Base-by-base conservation (phyloP, 2,888 invertebrate genomes). In the Sepioteuthis lessoniana region DNA sequence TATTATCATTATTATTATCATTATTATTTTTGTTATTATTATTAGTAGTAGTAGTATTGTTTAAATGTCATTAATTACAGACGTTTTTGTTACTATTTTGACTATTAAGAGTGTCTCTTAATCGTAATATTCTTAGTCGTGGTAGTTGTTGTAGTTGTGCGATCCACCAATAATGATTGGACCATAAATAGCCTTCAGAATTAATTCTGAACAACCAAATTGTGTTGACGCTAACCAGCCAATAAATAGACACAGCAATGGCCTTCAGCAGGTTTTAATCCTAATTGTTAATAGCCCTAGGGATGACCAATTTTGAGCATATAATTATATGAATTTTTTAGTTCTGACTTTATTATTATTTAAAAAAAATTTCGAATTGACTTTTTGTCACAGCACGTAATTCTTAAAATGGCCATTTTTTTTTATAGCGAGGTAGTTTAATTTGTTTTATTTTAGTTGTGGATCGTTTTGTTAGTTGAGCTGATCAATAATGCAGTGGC, bases 271-370 rank as follows among this genome's bases (percentile, higher is more conserved):
- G 76, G 76, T 35, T 16, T 76, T 76, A 76, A 76, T 76, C 76
- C 76, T 76, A 76, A 76, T 76, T 76, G 76, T 76, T 76, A 76
- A 76, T 76, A 76, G 76, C 76, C 76, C n/a, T 76, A 76, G 76
- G 76, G 76, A 76, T 76, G n/a, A 35, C n/a, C 76, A 76, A 76
- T 76, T 76, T 76, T n/a, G 16, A 76, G n/a, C 76, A 76, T 35
- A 76, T 76, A 76, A 76, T 76, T 76, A 76, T 76, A 76, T 76
- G 76, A 76, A n/a, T 76, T 76, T 76, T 35, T 76, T n/a, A n/a
- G n/a, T 19, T 13, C n/a, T 76, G n/a, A 8, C 31, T 60, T 25
- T 60, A 28, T 60, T 31, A 60, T 60, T 60, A 31, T 60, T n/a
- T 76, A 16, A n/a, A n/a, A 4, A 16, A 25, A 76, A 76, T 76